Conservation (phyloP, 2,113 vertebrate genomes). For the Menidia beryllina region DNA sequence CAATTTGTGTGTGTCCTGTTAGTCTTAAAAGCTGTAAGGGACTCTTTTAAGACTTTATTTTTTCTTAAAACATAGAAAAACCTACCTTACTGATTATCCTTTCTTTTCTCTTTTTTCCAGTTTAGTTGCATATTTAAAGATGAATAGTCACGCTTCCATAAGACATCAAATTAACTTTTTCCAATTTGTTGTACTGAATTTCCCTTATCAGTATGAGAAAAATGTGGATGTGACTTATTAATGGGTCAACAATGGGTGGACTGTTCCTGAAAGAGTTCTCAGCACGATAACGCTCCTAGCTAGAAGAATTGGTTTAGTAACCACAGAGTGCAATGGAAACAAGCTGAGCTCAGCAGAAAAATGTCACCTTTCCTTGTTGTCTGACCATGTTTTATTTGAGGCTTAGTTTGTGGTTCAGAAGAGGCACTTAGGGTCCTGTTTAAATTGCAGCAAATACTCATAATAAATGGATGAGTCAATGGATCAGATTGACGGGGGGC, state of each 20-base stretch:
- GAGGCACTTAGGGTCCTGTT: slow-evolving; percentile 41
- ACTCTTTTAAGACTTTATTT: slow-evolving; percentile 1
- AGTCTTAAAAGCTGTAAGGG: not conserved
- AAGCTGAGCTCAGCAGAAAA: slow-evolving; percentile 49
- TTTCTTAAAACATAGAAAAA: not conserved
- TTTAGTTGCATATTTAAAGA: no score
- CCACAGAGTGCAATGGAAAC: slow-evolving; percentile 13
- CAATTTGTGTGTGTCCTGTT: not conserved
- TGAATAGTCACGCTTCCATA: not conserved
- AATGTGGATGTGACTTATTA: not conserved
- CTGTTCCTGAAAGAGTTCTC: slow-evolving; percentile 8
- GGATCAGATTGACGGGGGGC: no score
- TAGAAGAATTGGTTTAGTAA: slow-evolving; percentile 3
- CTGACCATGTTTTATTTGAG: slow-evolving; percentile 10
- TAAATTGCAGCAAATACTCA: slow-evolving; percentile 19
- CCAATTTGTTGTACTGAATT: not conserved
- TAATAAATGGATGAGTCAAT: no score
- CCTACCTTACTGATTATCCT: not conserved
- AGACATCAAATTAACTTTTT: not conserved
- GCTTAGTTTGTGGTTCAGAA: slow-evolving; percentile 19
- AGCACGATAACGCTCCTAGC: slow-evolving; percentile 4
- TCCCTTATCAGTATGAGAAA: not conserved
- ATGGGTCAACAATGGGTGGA: not conserved
- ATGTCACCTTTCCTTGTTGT: slow-evolving; percentile 10
- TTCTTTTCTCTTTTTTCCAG: not conserved